phyloP scores from a whole-genome alignment of 2,888 invertebrate genomes.

The Pollenia griseotomentosa region DNA sequence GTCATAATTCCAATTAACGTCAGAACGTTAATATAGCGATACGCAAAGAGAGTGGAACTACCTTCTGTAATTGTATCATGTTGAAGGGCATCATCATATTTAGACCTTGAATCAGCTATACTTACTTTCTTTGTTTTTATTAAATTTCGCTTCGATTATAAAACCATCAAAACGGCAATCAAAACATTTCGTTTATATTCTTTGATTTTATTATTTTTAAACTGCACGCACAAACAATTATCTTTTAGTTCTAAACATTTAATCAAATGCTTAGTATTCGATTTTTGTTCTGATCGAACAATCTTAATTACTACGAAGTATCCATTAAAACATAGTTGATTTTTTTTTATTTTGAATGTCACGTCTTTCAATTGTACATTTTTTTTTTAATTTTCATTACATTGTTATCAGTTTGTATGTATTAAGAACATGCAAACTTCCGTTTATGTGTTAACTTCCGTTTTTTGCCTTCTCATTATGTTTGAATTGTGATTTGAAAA shows the following conservation, averaged over 20 bases:
- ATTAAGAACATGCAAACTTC: conserved; percentile 58
- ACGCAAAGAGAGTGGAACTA: too few species aligned
- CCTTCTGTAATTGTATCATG: too few species aligned
- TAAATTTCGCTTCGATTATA: too few species aligned
- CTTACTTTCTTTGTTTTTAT: too few species aligned
- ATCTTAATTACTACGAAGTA: conserved; percentile 31
- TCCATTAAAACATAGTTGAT: conserved; percentile 1
- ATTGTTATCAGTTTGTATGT: conserved; percentile 39
- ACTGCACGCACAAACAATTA: background rate
- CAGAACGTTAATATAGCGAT: too few species aligned
- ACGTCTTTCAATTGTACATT: conserved; percentile 31
- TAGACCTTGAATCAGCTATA: too few species aligned
- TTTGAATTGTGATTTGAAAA: conserved; percentile 32
- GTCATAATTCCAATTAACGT: too few species aligned
- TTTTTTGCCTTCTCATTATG: conserved; percentile 37
- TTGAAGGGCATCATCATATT: too few species aligned
- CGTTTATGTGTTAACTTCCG: conserved; percentile 60
- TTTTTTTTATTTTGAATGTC: conserved; percentile 34
- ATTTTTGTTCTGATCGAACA: background rate
- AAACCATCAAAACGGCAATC: background rate
- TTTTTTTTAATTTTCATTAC: conserved; percentile 34
- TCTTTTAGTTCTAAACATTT: background rate
- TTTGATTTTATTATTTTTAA: background rate
- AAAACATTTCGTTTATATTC: background rate
- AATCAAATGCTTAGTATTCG: conserved; percentile 3